phyloP scores from a whole-genome alignment of 2,113 vertebrate genomes.

The Actenoides hombroni region DNA sequence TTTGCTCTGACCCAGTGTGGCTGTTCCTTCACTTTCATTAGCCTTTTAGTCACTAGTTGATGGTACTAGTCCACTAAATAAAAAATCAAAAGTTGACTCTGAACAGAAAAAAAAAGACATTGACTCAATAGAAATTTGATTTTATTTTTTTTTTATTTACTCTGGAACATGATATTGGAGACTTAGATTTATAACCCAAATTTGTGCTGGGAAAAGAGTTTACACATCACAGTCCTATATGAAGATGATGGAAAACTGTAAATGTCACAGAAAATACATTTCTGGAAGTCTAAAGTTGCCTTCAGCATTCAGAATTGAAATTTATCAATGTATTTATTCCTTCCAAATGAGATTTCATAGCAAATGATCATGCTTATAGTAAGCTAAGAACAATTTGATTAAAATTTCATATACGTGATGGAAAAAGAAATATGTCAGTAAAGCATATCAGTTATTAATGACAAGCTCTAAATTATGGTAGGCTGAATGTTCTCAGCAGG shows the following conservation, averaged over 20 bases:
- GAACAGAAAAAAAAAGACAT: not conserved
- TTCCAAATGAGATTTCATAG: not conserved
- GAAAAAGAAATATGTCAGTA: conserved; percentile 19
- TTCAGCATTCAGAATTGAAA: not conserved
- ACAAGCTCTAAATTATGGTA: conserved; percentile 1
- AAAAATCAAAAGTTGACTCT: not conserved
- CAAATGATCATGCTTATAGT: not conserved
- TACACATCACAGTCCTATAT: not conserved
- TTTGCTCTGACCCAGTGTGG: not conserved
- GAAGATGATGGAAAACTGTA: not conserved
- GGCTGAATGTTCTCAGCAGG: not conserved
- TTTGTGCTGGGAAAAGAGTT: not conserved
- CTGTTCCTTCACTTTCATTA: not conserved
- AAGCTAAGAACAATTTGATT: not conserved
- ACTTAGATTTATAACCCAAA: conserved; percentile 14
- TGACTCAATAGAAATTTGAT: not conserved
- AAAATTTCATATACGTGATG: not conserved
- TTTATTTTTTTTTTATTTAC: not conserved
- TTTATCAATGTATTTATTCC: not conserved
- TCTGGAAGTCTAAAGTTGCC: not conserved
- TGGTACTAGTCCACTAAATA: not conserved
- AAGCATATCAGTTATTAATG: not conserved
- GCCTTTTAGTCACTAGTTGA: not conserved
- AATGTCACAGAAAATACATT: not conserved
- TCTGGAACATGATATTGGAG: not conserved